Evolutionary conservation across 2,113 vertebrate genomes (phyloP), one percentile per base, ranked within the genome.

Genomic region (Atlantisia rogersi): DNA sequence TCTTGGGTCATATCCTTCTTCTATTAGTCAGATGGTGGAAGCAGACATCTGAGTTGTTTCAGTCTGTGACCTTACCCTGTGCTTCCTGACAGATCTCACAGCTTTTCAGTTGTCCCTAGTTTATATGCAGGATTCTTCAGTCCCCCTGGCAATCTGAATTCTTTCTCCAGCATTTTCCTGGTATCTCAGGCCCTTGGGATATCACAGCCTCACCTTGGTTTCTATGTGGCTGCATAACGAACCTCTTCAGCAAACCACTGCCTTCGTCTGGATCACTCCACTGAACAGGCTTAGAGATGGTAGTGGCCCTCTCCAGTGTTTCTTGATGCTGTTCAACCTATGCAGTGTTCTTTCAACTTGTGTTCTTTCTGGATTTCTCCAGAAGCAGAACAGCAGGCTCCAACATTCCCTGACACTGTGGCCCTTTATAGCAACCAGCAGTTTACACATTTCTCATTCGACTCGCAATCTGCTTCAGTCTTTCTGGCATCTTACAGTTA

Each of bases 401-500:
- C 64, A 68, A 12, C 64, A 32, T 89, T 92, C 89, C 70, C 84
- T 92, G 86, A 93, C 83, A 92, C 65, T 39, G n/a, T 5, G 17
- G 77, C 86, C 90, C 74, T 92, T 96, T 94, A 93, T 93, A 93
- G 94, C 86, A 94, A 73, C 77, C 65, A 92, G 81, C 73, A 87
- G 84, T 85, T 96, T 91, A 95, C 65, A 75, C 95, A 82, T 96
- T 95, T 94, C 77, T 92, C 92, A 94, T 89, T 95, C 93, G 87
- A 42, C 86, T 96, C 92, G 86, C 92, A 95, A 92, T 90, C 95
- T 96, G 92, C 55, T 86, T 90, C 76, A 15, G 76, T 84, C 35
- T 83, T 92, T 88, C 94, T 96, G 90, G 90, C 93, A 90, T 80
- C 90, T 92, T 87, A 70, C 1, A 1, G 37, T 91, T 79, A 74